These are phyloP conservation scores for Gastrophryne carolinensis DNA, from an alignment of 2,797 vertebrate genomes.

Conservation along the genomic window DNA sequence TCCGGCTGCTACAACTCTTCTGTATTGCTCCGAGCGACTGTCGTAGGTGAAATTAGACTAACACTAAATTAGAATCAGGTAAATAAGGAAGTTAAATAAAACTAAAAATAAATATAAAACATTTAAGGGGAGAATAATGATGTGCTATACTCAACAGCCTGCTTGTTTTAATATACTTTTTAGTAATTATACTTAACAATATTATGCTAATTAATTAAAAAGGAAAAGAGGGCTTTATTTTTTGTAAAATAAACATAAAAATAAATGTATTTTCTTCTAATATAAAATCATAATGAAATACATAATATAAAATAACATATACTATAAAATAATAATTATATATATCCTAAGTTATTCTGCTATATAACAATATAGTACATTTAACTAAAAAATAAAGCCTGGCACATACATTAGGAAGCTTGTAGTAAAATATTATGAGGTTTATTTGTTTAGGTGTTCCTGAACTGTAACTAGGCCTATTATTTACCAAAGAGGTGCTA, in stretches of 20 bases:
- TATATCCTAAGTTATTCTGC: background rate
- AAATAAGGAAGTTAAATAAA: constrained; percentile 26
- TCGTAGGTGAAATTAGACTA: background rate
- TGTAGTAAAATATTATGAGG: too few relatives aligned
- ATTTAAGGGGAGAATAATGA: background rate
- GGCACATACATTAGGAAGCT: too few relatives aligned
- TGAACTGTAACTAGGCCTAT: too few relatives aligned
- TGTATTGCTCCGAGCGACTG: background rate
- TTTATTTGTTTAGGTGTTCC: too few relatives aligned
- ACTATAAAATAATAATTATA: too few relatives aligned
- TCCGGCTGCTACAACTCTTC: constrained; percentile 10
- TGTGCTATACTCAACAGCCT: background rate
- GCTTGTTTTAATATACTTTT: background rate
- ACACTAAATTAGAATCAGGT: constrained; percentile 22
- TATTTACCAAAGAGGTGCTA: too few relatives aligned
- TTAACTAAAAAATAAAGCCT: background rate
- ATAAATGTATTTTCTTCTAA: too few relatives aligned
- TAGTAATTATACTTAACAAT: background rate
- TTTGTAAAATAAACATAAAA: too few relatives aligned
- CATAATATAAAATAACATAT: too few relatives aligned
- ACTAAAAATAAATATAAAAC: constrained; percentile 3
- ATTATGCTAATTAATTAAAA: too few relatives aligned
- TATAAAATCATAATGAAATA: too few relatives aligned
- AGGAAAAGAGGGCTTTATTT: too few relatives aligned
- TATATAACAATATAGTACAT: background rate